Base-by-base conservation (phyloP, 2,888 invertebrate genomes). In the Chelonus formosanus region DNA sequence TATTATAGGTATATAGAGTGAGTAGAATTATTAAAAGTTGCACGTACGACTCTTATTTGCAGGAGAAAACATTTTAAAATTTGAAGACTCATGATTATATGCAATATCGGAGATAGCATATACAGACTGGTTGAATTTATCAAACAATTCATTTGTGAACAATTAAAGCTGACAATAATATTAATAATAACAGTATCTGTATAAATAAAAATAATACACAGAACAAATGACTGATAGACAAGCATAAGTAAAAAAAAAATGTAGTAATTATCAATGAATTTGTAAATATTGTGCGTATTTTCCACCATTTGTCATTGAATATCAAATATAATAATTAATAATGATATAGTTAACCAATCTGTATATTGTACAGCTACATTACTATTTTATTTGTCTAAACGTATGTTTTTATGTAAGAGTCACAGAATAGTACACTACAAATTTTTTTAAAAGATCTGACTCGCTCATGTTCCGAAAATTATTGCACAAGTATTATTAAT, bases 351-450 rank as follows among this genome's bases (percentile, higher is more conserved):
- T 20, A 20, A 58, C 47, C 47, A 58, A 45, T 60, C 50, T 60
- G 52, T 60, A 60, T 60, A 60, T 52, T 43, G 52, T 50, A 60
- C 52, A 60, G 50, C 34, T 50, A 34, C 5, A 32, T 50, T n/a
- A 35, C n/a, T 10, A 53, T 50, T 52, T n/a, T 48, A 20, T 20
- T 20, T 20, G 1, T 45, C n/a, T 34, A 34, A 31, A 53, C 8
- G 52, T 45, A 40, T 20, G 43, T 60, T 40, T 32, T 55, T 58
- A 56, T 68, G 55, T 59, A 61, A 50, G 36, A 65, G 67, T 63
- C 63, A 67, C 64, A 63, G 60, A 68, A 67, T 66, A 63, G 69
- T 60, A 65, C 63, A 65, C 67, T 69, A 65, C 67, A 59, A 66
- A 70, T 40, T 61, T 50, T 53, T 61, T 34, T 40, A 47, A 47